Conservation (phyloP, 2,797 vertebrate species). For the Xyrichtys novacula region DNA sequence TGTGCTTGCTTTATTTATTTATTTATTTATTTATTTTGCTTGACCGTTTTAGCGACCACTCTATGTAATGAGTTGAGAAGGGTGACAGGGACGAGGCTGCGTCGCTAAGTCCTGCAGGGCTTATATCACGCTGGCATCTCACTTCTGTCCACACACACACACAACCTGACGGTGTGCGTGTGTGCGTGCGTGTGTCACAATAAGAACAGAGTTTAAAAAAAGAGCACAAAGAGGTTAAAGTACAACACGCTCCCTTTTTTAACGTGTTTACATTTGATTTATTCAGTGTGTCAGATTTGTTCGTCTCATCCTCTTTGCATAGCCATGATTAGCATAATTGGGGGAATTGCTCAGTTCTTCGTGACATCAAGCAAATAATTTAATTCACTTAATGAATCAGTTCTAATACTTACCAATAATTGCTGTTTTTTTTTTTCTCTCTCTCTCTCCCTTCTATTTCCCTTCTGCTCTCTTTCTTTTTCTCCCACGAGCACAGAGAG, state of each 20-base stretch:
- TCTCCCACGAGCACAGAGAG: conserved; percentile 11
- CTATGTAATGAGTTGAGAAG: conserved; percentile 70
- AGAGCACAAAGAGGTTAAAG: conserved; percentile 6
- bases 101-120: conserved; percentile 67
- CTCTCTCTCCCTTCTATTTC: conserved; percentile 11
- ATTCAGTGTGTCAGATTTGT: conserved; percentile 34
- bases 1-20: conserved; percentile 30
- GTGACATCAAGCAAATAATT: conserved; percentile 68
- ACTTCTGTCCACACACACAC: conserved; percentile 30
- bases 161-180: not conserved
- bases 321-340: conserved; percentile 63
- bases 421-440: conserved; percentile 25
- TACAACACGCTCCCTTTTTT: conserved; percentile 1
- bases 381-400: conserved; percentile 68
- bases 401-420: conserved; percentile 64
- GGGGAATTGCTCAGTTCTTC: conserved; percentile 44
- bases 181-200: no score
- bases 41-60: conserved; percentile 72
- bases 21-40: conserved; percentile 26
- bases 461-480: conserved; percentile 11
- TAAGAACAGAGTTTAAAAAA: conserved; percentile 6
- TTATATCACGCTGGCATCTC: conserved; percentile 77
- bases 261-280: conserved; percentile 46
- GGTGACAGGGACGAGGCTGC: conserved; percentile 51
- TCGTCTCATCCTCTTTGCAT: conserved; percentile 47